These are phyloP conservation scores for Apostichopus parvimensis DNA, from an alignment of 35 echinoderm and acorn worm genomes.

Conservation along the genomic window DNA sequence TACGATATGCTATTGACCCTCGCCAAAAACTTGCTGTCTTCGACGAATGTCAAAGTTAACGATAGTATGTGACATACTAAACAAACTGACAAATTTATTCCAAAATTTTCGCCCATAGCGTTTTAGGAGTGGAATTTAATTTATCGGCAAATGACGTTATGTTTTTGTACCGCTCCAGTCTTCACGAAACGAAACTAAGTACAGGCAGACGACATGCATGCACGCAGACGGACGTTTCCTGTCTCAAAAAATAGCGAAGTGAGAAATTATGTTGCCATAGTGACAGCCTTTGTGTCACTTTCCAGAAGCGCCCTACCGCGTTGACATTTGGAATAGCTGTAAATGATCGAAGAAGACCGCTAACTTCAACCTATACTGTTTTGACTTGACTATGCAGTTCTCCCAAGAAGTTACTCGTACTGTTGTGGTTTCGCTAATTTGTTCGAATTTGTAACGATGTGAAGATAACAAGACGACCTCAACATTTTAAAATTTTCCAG, in stretches of 20 bases:
- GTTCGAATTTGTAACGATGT: background rate
- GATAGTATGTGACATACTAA: too few species aligned
- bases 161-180: background rate
- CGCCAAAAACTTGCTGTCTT: too few species aligned
- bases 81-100: background rate
- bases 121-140: background rate
- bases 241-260: background rate
- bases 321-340: slow-evolving; percentile 8
- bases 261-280: slow-evolving; percentile 16
- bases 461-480: background rate
- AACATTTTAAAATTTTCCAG: too few species aligned
- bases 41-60: too few species aligned
- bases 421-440: slow-evolving; percentile 40
- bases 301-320: slow-evolving; percentile 24
- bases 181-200: background rate
- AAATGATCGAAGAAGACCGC: background rate
- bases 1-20: too few species aligned
- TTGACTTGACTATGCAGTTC: background rate
- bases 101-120: background rate
- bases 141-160: background rate
- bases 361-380: slow-evolving; percentile 5
- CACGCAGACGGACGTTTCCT: slow-evolving; percentile 5
- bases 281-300: background rate
- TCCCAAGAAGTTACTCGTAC: background rate
- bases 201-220: background rate